Evolutionary conservation across 2,113 vertebrate genomes (phyloP).

Genomic region (Capreolus pygargus): DNA sequence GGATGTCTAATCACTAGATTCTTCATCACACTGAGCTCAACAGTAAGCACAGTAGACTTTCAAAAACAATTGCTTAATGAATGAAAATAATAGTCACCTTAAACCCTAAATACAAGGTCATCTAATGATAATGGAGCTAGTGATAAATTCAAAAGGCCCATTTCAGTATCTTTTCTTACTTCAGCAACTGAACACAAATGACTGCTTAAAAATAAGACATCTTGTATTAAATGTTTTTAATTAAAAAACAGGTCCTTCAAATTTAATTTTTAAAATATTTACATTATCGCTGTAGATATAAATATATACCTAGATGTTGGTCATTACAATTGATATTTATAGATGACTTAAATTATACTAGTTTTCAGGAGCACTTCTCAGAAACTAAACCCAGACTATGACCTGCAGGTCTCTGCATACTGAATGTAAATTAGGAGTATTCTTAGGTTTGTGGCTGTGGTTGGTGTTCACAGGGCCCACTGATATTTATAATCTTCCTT

Average conservation of each 20-base stretch:
- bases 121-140: background rate
- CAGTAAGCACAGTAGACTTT: background rate
- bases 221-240: background rate
- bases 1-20: background rate
- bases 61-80: background rate
- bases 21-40: background rate
- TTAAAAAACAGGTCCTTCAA: background rate
- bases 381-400: constrained; percentile 18
- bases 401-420: background rate
- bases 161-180: constrained; percentile 4
- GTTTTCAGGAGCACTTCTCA: background rate
- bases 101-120: background rate
- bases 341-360: background rate
- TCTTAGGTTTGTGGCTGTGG: background rate
- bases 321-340: constrained; percentile 10
- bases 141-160: background rate
- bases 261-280: constrained; percentile 2
- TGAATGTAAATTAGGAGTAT: background rate
- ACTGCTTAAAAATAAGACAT: background rate
- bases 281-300: background rate
- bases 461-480: background rate
- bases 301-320: background rate
- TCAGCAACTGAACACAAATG: background rate
- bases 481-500: constrained; percentile 4
- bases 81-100: constrained; percentile 16